Evolutionary conservation across 2,888 invertebrate species (phyloP).

Genomic region (Hanleya hanleyi): DNA sequence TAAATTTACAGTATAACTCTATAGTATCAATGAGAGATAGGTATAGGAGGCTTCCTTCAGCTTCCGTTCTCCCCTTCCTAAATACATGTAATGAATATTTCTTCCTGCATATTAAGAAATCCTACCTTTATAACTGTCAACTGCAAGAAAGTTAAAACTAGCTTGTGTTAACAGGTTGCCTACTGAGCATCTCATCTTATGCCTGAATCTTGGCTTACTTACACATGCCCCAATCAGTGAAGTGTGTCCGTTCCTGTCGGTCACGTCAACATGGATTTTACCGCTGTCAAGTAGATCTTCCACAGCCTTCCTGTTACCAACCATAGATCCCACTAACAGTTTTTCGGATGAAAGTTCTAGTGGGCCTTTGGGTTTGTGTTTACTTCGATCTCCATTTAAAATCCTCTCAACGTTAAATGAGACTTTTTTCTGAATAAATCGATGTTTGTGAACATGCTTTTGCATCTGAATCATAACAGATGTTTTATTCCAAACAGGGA

Average conservation of each 20-base stretch:
- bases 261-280: slow-evolving; percentile 67
- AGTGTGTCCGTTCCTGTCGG: slow-evolving; percentile 67
- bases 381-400: slow-evolving; percentile 51
- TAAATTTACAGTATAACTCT: no score
- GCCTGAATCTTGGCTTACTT: slow-evolving; percentile 34
- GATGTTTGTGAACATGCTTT: slow-evolving; percentile 63
- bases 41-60: no score
- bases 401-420: slow-evolving; percentile 57
- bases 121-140: not conserved
- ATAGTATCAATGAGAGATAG: no score
- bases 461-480: slow-evolving; percentile 64
- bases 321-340: slow-evolving; percentile 57
- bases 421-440: slow-evolving; percentile 37
- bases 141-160: not conserved
- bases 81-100: no score
- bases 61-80: no score
- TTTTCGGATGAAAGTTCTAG: slow-evolving; percentile 63
- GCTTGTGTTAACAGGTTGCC: no score
- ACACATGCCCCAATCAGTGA: slow-evolving; percentile 69
- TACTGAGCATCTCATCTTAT: not conserved
- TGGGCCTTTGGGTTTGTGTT: slow-evolving; percentile 50
- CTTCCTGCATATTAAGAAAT: no score
- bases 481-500: slow-evolving; percentile 64
- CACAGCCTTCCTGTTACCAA: slow-evolving; percentile 58
- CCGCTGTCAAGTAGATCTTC: slow-evolving; percentile 59